phyloP scores from a whole-genome alignment of 2,797 vertebrate species.

The Hypotaenidia philippensis region DNA sequence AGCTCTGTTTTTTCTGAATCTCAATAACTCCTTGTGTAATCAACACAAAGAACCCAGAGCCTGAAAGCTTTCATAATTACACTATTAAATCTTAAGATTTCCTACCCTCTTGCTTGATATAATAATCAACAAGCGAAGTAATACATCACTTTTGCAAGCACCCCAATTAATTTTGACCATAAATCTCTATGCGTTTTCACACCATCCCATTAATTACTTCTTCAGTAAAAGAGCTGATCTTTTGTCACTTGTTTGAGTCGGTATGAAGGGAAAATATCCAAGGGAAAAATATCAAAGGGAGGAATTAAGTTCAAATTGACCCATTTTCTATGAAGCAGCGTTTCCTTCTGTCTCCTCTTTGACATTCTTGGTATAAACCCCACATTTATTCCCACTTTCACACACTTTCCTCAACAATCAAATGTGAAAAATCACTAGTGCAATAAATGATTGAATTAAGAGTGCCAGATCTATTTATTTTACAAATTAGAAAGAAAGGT shows the following conservation, averaged over 20 bases:
- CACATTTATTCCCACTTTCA: not conserved
- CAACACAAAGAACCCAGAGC: not conserved
- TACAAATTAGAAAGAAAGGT: not conserved
- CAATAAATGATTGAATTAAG: not conserved
- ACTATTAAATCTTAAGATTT: conserved; percentile 55
- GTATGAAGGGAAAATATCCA: not conserved
- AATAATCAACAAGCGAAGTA: conserved; percentile 49
- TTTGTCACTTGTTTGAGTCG: not conserved
- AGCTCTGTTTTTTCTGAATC: not conserved
- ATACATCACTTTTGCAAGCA: conserved; percentile 21
- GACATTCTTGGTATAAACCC: not conserved
- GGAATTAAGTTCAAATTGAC: not conserved
- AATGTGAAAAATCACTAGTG: not conserved
- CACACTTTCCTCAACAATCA: not conserved
- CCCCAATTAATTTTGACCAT: conserved; percentile 55
- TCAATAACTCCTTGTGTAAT: not conserved
- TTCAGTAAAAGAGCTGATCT: not conserved
- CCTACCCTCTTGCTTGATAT: not conserved
- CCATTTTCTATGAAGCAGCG: not conserved
- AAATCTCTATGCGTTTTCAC: conserved; percentile 43
- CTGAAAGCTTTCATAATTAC: conserved; percentile 44
- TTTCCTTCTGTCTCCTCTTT: not conserved
- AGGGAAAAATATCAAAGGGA: not conserved
- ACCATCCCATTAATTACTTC: conserved; percentile 12
- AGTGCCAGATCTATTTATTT: not conserved